Evolutionary conservation across 1,140 invertebrate genomes (phyloP).

Genomic region (Zaprionus nigranus): DNA sequence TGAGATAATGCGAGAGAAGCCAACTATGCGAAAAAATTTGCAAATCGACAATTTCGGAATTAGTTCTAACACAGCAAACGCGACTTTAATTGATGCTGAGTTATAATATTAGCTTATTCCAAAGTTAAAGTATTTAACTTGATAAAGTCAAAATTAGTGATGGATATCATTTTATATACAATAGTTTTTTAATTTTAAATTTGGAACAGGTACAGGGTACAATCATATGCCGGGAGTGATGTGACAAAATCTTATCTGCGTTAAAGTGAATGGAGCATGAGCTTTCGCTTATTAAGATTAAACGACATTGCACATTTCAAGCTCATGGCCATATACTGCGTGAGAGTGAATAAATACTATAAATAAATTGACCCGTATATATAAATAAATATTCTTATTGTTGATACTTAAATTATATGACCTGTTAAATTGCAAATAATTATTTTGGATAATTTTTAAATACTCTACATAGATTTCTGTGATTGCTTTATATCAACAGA

Average conservation of each 20-base stretch:
- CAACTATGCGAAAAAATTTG: conserved; percentile 14
- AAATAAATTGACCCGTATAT: background rate
- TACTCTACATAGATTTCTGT: background rate
- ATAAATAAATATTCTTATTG: background rate
- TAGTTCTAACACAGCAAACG: background rate
- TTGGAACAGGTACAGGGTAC: background rate
- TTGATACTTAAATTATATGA: background rate
- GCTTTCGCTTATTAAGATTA: conserved; percentile 3
- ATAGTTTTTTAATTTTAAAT: background rate
- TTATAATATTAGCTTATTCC: background rate
- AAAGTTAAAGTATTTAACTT: background rate
- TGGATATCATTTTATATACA: background rate
- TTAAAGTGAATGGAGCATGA: background rate
- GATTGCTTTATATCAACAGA: background rate
- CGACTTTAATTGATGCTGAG: background rate
- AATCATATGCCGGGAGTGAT: background rate
- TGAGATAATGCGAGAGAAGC: conserved; percentile 30
- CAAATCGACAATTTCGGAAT: background rate
- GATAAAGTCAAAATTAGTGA: background rate
- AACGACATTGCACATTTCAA: conserved; percentile 20
- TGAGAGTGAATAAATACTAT: background rate
- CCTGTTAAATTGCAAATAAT: background rate
- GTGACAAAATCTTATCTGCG: conserved; percentile 11
- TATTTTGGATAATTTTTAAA: background rate
- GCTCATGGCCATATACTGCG: conserved; percentile 33